Percentiles rank a stretch among this genome's conserved stretches.
These are phyloP conservation scores for Epinotia nisella DNA, from an alignment of 2,888 invertebrate species.

Conservation along the genomic window DNA sequence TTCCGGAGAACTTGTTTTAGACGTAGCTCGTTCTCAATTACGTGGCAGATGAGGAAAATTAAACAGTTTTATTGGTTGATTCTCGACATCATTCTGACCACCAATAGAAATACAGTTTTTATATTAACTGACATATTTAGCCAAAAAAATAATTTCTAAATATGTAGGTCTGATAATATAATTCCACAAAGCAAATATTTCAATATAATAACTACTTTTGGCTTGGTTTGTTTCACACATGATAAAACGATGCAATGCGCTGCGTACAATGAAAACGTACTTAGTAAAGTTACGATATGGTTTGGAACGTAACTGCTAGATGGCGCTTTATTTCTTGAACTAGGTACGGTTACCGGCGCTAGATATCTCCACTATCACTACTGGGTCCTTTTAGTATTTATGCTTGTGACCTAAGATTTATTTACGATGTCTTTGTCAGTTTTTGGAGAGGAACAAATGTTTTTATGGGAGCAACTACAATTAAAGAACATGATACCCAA, in stretches of 20 bases:
- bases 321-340: background rate
- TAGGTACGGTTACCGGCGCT: background rate
- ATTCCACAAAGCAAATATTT: background rate
- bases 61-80: conserved; percentile 19
- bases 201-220: background rate
- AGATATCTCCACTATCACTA: conserved; percentile 21
- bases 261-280: conserved; percentile 23
- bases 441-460: no score
- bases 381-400: no score
- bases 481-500: no score
- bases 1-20: conserved; percentile 68
- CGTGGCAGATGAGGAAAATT: conserved; percentile 47
- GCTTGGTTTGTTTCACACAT: background rate
- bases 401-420: no score
- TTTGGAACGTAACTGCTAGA: conserved; percentile 15
- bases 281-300: background rate
- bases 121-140: conserved; percentile 2
- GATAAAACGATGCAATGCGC: background rate
- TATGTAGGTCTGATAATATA: background rate
- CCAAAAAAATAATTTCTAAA: background rate
- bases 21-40: conserved; percentile 57
- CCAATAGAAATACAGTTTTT: background rate
- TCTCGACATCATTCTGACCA: background rate
- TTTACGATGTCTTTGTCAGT: no score
- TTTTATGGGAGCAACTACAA: no score